Base-by-base conservation (phyloP, 2,888 invertebrate genomes). In the Hydrotaea diabolus region DNA sequence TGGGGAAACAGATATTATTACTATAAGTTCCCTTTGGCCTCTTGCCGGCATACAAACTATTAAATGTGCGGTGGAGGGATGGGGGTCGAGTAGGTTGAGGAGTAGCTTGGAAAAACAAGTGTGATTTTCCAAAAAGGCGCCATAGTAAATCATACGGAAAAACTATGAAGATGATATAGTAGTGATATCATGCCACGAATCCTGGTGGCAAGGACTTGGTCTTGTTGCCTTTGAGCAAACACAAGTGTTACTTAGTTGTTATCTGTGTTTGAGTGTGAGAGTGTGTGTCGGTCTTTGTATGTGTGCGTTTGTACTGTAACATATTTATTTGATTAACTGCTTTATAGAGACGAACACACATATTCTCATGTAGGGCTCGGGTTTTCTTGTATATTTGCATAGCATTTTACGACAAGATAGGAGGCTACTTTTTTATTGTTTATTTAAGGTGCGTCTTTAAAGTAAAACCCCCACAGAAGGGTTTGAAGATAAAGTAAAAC, bases 281-380 rank as follows among this genome's bases (percentile, higher is more conserved):
- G 9, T 57, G 36, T 64, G 17, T 53, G 80, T 23, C 21, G 64
- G 57, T 21, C 73, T 80, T 17, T 23, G 31, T 78, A 15, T 73
- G 2, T 43, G 23, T 17, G 57, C 55, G 73, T 57, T 23, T 55
- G 26, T 81, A 46, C 23, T 64, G 69, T 79, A 83, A 79, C 85
- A 86, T 87, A 87, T 87, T 87, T 87, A 86, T 87, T 87, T 87
- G 87, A 87, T 87, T 87, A 87, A 87, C 87, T 87, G 86, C 87
- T 84, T 77, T 82, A 55, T 59, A 19, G 43, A 66, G n/a, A 79
- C 59, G 81, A 23, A 83, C 82, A 80, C 57, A 76, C 64, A 86
- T 46, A 72, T 77, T 75, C 76, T 81, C 83, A 69, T 85, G 80
- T 87, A 77, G 83, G 78, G 74, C 7, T 31, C 31, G 31, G 31